Evolutionary conservation across 2,888 invertebrate species (phyloP), one percentile per base, ranked within the genome.

Genomic region (Atherix ibis): DNA sequence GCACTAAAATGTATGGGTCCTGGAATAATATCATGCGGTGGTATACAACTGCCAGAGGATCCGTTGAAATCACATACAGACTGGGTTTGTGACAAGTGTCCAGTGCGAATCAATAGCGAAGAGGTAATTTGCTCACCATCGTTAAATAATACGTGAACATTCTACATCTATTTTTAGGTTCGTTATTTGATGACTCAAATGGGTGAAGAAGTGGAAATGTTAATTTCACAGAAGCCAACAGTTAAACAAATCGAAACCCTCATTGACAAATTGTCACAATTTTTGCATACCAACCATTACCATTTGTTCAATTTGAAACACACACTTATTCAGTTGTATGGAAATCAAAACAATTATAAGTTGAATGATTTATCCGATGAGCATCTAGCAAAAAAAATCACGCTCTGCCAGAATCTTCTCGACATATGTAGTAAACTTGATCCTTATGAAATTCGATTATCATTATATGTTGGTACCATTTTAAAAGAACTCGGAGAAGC

Each of bases 211-310:
- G 80, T 84, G 1, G 82, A 84, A 35, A 62, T 63, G 6, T 62
- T 74, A 0, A 65, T 76, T 24, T 43, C 47, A 1, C 48, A 46
- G 8, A 73, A 70, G 46, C 73, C 74, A 2, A 48, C 51, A 1
- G 66, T 70, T 8, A 64, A 67, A 9, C 68, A 67, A 41, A 56
- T 80, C 38, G 75, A 80, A 46, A 65, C 69, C 36, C 55, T 84
- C 3, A 50, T 81, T 6, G 68, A 70, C 31, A 76, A 81, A 44
- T 58, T 85, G 33, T 69, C 75, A 2, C 73, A 71, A 40, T 77
- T 87, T 45, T 62, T 88, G 36, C 87, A 88, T 60, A 76, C 79
- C 0, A 76, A 83, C 51, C 88, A 88, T 58, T 88, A 83, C 53
- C 82, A 84, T 46, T 66, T 81, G 43, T 83, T 82, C 48, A 73